Evolutionary conservation across 2,113 vertebrate species (phyloP).

Genomic region (Strigops habroptila): DNA sequence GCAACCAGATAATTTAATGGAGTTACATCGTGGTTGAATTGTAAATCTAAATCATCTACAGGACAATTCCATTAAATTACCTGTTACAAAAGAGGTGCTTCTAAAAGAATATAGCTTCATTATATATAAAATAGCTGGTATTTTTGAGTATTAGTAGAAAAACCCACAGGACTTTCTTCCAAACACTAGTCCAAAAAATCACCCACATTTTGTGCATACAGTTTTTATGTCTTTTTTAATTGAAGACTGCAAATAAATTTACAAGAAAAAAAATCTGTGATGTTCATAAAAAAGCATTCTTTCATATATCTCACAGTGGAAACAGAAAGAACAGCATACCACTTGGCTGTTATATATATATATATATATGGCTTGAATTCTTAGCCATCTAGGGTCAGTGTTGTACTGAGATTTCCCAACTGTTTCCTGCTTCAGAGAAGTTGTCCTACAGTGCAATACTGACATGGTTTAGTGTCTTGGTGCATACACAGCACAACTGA

Average conservation of each 20-base stretch:
- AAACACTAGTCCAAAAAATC: not conserved
- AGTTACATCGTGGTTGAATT: not conserved
- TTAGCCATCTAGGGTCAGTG: constrained; percentile 11
- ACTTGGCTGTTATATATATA: not conserved
- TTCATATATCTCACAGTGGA: not conserved
- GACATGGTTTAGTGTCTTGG: not conserved
- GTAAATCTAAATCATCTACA: not conserved
- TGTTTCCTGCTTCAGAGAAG: not conserved
- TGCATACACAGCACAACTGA: not conserved
- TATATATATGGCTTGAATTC: not conserved
- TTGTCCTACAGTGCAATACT: not conserved
- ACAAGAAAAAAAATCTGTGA: not conserved
- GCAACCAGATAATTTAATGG: not conserved
- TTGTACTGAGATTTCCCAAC: not conserved
- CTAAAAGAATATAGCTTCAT: not conserved
- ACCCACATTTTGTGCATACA: not conserved
- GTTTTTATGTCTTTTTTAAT: not conserved
- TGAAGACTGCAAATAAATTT: not conserved
- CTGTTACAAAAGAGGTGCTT: not conserved
- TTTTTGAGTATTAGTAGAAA: not conserved
- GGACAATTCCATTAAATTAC: not conserved
- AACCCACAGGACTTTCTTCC: not conserved
- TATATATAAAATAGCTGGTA: not conserved
- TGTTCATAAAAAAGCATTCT: not conserved
- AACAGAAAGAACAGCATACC: not conserved